Evolutionary conservation across 2,113 vertebrate genomes (phyloP), one percentile per base, ranked within the genome.

Genomic region (Burhinus oedicnemus): DNA sequence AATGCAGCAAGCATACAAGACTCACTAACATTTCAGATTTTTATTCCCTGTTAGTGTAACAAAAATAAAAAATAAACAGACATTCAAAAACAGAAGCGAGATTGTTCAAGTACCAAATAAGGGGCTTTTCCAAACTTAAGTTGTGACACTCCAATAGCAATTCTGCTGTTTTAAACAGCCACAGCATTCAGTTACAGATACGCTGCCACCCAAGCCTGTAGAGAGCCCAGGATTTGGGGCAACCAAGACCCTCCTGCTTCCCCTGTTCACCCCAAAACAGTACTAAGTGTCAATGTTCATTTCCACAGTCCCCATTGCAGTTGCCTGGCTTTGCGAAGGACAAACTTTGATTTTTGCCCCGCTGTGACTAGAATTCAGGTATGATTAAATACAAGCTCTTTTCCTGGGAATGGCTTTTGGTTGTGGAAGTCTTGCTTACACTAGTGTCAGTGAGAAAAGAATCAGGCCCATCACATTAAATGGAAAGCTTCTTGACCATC

Each of bases 41-140:
- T 95, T 97, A 97, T 94, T 97, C 96, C 95, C 97, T 95, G 96
- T 96, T 95, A 96, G 88, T 49, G 81, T 97, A 96, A 93, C 75
- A 94, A 94, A 91, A 95, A 92, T 61, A 64, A 88, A 94, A 97
- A 97, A 89, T 32, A 95, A 97, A 94, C 74, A 91, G 87, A 97
- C 95, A 97, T 96, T 97, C 94, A 97, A 94, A 92, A 96, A 72
- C 79, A 93, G 90, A 96, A 97, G 86, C 2, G 1, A 97, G 69
- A 97, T 95, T 96, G 92, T 98, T 98, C 98, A 98, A 98, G 98
- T 98, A 98, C 97, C 98, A 96, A 97, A 95, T 58, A 95, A 95
- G 95, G 95, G 97, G 96, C 83, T 97, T 97, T 96, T 95, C 95
- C 95, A 95, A 93, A 92, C 83, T 36, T 26, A 36, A 94, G 94